Percentiles rank a stretch among this genome's conserved stretches.
Evolutionary conservation across 2,888 invertebrate genomes (phyloP).

Genomic region (Hanleya hanleyi): DNA sequence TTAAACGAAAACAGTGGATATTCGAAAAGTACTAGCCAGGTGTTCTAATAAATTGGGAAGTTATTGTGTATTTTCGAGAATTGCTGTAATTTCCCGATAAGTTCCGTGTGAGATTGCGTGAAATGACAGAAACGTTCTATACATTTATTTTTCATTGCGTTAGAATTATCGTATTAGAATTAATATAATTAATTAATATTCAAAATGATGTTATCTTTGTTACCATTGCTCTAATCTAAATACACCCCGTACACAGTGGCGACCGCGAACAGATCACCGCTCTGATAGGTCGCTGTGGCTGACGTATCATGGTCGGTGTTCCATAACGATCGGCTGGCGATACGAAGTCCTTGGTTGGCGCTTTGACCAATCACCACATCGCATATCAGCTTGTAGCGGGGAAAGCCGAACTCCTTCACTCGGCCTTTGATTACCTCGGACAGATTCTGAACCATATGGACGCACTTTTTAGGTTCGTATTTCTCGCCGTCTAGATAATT

Average conservation of each 20-base stretch:
- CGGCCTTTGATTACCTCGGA: constrained; percentile 62
- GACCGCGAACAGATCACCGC: constrained; percentile 59
- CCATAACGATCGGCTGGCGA: constrained; percentile 63
- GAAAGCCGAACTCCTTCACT: constrained; percentile 61
- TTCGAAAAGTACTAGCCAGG: too few relatives aligned
- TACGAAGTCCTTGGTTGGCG: constrained; percentile 54
- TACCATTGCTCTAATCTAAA: too few relatives aligned
- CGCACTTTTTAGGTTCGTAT: constrained; percentile 60
- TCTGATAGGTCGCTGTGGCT: constrained; percentile 55
- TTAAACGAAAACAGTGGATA: too few relatives aligned
- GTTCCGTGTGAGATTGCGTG: too few relatives aligned
- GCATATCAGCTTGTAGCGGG: constrained; percentile 64
- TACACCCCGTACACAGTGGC: constrained; percentile 64
- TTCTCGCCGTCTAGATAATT: constrained; percentile 62
- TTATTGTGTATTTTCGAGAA: too few relatives aligned
- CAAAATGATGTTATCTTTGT: too few relatives aligned
- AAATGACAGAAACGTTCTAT: too few relatives aligned
- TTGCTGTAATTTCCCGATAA: too few relatives aligned
- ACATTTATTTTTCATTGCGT: too few relatives aligned
- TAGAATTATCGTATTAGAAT: too few relatives aligned
- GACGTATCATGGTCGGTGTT: constrained; percentile 62
- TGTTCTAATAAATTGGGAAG: too few relatives aligned
- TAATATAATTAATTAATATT: too few relatives aligned
- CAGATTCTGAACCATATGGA: constrained; percentile 56
- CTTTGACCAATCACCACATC: constrained; percentile 64